These are phyloP conservation scores for Phrynocephalus vlangalii DNA, from an alignment of 2,797 vertebrate genomes.

Conservation along the genomic window DNA sequence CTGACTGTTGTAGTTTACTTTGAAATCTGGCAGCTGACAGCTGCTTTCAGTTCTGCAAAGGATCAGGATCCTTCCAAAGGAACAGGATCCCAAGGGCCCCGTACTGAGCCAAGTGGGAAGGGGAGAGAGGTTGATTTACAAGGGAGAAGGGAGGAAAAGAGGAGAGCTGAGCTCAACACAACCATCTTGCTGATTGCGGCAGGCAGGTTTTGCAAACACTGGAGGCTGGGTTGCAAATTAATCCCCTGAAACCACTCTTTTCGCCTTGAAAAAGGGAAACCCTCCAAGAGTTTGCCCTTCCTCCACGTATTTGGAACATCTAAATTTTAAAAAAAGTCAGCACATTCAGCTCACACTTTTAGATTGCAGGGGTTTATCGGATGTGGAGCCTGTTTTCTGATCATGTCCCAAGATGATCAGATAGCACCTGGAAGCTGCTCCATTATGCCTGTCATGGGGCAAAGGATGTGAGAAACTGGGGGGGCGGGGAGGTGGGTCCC, in stretches of 20 bases:
- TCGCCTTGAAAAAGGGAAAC: constrained; percentile 11
- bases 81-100: background rate
- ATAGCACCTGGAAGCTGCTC: no score
- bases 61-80: background rate
- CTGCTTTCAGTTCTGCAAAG: constrained; percentile 10
- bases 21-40: background rate
- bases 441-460: no score
- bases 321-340: background rate
- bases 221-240: constrained; percentile 22
- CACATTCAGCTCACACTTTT: background rate
- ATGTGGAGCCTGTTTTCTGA: background rate
- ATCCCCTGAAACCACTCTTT: constrained; percentile 15
- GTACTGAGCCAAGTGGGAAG: background rate
- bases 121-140: constrained; percentile 9
- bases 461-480: no score
- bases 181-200: constrained; percentile 23
- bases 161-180: constrained; percentile 33
- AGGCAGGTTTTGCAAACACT: constrained; percentile 23
- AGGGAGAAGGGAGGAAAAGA: background rate
- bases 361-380: background rate
- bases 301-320: background rate
- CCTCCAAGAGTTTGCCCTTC: constrained; percentile 25
- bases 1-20: no score
- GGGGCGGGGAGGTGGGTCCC: no score
- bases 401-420: background rate